Base-by-base conservation (phyloP, 1,140 invertebrate genomes). In the honey bee (Apis mellifera) region DNA sequence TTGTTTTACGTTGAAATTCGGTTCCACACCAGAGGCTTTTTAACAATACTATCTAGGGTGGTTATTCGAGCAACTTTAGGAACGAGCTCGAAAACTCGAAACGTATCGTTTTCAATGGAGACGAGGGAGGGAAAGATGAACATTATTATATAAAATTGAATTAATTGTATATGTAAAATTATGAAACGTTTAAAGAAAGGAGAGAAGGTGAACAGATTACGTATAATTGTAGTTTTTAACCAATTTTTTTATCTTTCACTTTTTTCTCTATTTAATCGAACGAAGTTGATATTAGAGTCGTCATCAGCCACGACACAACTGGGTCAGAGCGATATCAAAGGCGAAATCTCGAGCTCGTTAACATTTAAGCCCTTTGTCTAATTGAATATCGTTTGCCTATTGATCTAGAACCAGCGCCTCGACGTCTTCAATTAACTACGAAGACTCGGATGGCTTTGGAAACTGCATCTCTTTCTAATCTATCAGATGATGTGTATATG, bases 331-430 rank as follows among this genome's bases (percentile, higher is more conserved):
- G 57, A 48, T 77, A 62, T 77, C 65, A 82, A 82, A 82, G 80
- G 13, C 76, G 57, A 77, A 69, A 78, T 62, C 80, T 70, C 48
- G 12, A 78, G 65, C 74, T 78, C 66, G 80, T 82, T 78, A 77
- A 54, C 74, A 50, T 78, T 82, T 82, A 82, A 78, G 26, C 23
- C 57, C 55, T 82, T 82, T 70, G 74, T 70, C 74, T 82, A 70
- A 82, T 78, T 82, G 74, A 82, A 82, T 78, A 82, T 69, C 80
- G 64, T 77, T 82, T 76, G 68, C 48, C 80, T 60, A 82, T 82
- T 59, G 73, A 82, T 66, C 79, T 15, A 50, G 12, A 57, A 54
- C 42, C 65, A 15, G 9, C 54, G 11, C 8, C 64, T 60, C 62
- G 11, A 13, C 7, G 48, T 54, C 54, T 42, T 69, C 73, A 23